phyloP scores from a whole-genome alignment of 2,888 invertebrate species.

The Troilus luridus region DNA sequence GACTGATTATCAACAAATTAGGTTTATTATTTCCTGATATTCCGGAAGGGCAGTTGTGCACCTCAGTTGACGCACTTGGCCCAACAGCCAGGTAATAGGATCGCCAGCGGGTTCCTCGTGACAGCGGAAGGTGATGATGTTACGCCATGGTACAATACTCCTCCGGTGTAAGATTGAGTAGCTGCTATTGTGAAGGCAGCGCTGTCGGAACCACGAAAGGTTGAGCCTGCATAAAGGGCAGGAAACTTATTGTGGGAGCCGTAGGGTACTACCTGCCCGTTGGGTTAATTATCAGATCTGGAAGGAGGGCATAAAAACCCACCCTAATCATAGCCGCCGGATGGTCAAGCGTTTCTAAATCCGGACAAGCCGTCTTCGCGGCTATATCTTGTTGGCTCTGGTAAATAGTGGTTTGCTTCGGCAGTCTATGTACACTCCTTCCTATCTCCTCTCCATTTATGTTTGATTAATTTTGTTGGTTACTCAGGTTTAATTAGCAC shows the following conservation, averaged over 20 bases:
- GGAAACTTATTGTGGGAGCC: slow-evolving; percentile 53
- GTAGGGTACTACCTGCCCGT: slow-evolving; percentile 7
- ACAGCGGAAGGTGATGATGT: slow-evolving; percentile 49
- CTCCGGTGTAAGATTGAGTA: slow-evolving; percentile 34
- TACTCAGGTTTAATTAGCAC: not conserved
- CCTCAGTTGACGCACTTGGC: not conserved
- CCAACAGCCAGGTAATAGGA: slow-evolving; percentile 27
- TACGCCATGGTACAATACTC: slow-evolving; percentile 27
- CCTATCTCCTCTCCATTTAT: not conserved
- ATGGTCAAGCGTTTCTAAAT: slow-evolving; percentile 14
- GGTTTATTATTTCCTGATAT: not conserved
- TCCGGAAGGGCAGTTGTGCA: not conserved
- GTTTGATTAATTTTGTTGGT: not conserved
- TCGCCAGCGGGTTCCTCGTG: slow-evolving; percentile 21
- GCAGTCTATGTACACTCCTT: not conserved
- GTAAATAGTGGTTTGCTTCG: slow-evolving; percentile 1
- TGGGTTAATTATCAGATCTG: slow-evolving; percentile 15
- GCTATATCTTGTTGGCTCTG: slow-evolving; percentile 11
- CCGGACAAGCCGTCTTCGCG: not conserved
- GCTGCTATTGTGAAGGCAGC: slow-evolving; percentile 2
- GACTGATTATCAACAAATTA: too few relatives aligned
- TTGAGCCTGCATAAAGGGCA: slow-evolving; percentile 49
- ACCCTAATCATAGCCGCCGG: slow-evolving; percentile 26
- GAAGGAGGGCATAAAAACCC: not conserved
- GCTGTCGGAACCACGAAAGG: slow-evolving; percentile 52